Base-by-base conservation (phyloP, 1,140 invertebrate species). In the Vanessa atalanta region DNA sequence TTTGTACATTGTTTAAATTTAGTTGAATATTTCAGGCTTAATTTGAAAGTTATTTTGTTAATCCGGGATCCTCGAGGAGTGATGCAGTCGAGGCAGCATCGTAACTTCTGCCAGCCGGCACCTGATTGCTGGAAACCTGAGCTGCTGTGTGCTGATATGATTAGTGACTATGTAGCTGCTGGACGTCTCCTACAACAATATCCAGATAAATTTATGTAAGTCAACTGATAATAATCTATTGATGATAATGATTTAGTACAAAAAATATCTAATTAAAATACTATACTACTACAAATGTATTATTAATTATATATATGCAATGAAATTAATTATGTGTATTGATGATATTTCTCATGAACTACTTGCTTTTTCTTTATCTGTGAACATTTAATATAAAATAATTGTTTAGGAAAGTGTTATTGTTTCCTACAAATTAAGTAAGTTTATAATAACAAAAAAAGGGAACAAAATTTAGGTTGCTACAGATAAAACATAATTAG, bases 61-160 rank as follows among this genome's bases (percentile, higher is more conserved):
- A 95, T 98, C 50, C 94, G 97, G 57, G 97, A 98, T 93, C 97
- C 97, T 12, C 93, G 97, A 55, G 97, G 97, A 16, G 97, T 96
- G 61, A 93, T 98, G 86, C 97, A 98, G 88, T 98, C 97, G 0
- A 93, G 97, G 51, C 95, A 95, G 72, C 97, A 97, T 88, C 94
- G 97, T 5, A 94, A 95, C 65, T 98, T 97, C 96, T 98, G 97
- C 86, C 96, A 95, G 0, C 95, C 95, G n/a, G 94, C 95, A 72
- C 95, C 96, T 8, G 97, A 98, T 86, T 98, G 97, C 90, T 95
- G 95, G 84, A 94, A 97, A 83, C 95, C 97, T 0, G 88, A 93
- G 26, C 89, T 95, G 43, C 93, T 98, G 0, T 98, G 97, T 88
- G 94, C 94, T 43, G 97, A 98, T 90, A 95, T 98, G 92, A 95